Evolutionary conservation across 2,113 vertebrate species (phyloP).

Genomic region (Lonchura striata): DNA sequence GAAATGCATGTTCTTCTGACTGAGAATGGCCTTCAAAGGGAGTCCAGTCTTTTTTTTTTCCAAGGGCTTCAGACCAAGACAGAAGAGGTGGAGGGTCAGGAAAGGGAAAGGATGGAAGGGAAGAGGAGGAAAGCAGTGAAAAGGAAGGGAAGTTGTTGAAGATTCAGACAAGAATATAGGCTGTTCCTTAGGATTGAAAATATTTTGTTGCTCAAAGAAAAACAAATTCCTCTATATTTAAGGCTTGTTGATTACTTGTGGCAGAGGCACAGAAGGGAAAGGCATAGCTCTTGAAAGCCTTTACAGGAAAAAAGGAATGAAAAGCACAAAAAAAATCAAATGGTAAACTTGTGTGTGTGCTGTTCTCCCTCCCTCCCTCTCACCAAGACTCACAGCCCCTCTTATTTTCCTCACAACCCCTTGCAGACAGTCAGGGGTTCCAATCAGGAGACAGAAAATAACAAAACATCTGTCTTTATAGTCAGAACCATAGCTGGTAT

Average conservation of each 20-base stretch:
- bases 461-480: background rate
- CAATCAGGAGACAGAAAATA: background rate
- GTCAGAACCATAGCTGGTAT: background rate
- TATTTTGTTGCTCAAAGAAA: background rate
- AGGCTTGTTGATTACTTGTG: background rate
- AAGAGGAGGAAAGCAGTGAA: background rate
- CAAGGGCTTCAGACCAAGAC: background rate
- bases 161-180: background rate
- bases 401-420: background rate
- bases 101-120: background rate
- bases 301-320: background rate
- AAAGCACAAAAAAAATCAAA: background rate
- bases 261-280: background rate
- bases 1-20: background rate
- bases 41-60: background rate
- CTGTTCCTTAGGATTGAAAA: background rate
- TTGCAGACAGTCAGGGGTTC: background rate
- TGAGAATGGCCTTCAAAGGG: background rate
- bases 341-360: background rate
- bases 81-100: background rate
- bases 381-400: background rate
- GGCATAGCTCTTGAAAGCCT: background rate
- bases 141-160: background rate
- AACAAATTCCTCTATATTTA: background rate
- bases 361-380: background rate